A percentile compares a stretch with the other conserved stretches of the same genome.
These are phyloP conservation scores for Parauchenoglanis punctatus DNA, from an alignment of 2,797 vertebrate genomes.

Conservation along the genomic window DNA sequence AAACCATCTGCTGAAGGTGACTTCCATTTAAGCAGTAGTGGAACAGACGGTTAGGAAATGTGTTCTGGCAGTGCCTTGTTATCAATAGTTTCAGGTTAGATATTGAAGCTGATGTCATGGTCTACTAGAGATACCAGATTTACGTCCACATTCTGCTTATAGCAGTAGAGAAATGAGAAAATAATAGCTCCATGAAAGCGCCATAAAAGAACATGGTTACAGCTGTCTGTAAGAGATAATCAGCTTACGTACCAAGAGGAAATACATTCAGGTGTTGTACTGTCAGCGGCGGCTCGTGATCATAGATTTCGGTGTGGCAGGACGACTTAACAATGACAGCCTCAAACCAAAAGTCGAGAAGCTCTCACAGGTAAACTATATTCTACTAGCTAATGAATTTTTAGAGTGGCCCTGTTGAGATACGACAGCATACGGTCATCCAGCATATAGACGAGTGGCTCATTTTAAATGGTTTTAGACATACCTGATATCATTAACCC, in stretches of 20 bases:
- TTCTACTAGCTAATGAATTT: background rate
- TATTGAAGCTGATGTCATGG: constrained; percentile 14
- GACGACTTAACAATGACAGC: background rate
- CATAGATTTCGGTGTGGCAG: background rate
- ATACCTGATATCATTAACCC: background rate
- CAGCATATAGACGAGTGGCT: background rate
- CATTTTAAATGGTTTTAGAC: background rate
- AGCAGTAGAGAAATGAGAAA: background rate
- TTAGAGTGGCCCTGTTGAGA: background rate
- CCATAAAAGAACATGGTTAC: constrained; percentile 2
- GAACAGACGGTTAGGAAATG: background rate
- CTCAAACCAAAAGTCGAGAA: background rate
- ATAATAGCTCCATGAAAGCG: background rate
- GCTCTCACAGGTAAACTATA: background rate
- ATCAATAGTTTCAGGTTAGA: background rate
- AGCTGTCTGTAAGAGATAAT: background rate
- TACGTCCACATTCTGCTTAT: background rate
- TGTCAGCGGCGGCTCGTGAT: background rate
- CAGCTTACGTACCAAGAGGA: too few relatives aligned
- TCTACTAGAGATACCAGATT: background rate
- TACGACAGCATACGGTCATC: background rate
- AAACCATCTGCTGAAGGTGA: constrained; percentile 24
- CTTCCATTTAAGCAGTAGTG: constrained; percentile 6
- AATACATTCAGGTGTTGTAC: too few relatives aligned
- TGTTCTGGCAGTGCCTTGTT: constrained; percentile 11